Evolutionary conservation across 2,113 vertebrate genomes (phyloP).

Genomic region (Solea solea): DNA sequence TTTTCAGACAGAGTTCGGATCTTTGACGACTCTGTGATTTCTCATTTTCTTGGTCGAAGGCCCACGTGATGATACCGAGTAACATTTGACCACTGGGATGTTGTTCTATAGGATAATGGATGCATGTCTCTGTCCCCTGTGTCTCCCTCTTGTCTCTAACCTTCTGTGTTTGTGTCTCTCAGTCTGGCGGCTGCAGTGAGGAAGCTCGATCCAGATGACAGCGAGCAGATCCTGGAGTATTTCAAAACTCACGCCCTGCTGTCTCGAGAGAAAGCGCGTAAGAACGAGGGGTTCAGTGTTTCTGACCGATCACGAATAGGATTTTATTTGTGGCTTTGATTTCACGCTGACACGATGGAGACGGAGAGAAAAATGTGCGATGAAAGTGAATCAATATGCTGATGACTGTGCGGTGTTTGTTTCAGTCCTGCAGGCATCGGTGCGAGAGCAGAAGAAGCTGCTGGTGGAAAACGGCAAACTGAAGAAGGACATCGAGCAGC

Average conservation of each 20-base stretch:
- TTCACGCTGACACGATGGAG: neutral
- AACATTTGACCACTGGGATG: too few species aligned
- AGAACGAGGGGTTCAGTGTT: neutral
- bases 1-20: too few species aligned
- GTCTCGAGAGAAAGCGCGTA: conserved; percentile 92
- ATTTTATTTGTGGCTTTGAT: neutral
- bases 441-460: conserved; percentile 95
- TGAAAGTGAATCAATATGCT: neutral
- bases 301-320: neutral
- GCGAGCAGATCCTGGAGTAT: conserved; percentile 90
- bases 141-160: neutral
- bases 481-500: conserved; percentile 93
- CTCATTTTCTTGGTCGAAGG: too few species aligned
- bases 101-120: too few species aligned
- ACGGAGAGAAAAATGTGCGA: too few species aligned
- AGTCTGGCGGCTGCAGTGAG: conserved; percentile 60
- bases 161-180: conserved; percentile 1
- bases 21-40: too few species aligned
- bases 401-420: conserved; percentile 19
- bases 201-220: conserved; percentile 89
- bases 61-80: too few species aligned
- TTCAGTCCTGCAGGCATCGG: conserved; percentile 90
- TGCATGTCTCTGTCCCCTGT: too few species aligned
- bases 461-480: conserved; percentile 95
- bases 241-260: conserved; percentile 91